phyloP scores from a whole-genome alignment of 2,888 invertebrate species.

The Metallyticus violacea region DNA sequence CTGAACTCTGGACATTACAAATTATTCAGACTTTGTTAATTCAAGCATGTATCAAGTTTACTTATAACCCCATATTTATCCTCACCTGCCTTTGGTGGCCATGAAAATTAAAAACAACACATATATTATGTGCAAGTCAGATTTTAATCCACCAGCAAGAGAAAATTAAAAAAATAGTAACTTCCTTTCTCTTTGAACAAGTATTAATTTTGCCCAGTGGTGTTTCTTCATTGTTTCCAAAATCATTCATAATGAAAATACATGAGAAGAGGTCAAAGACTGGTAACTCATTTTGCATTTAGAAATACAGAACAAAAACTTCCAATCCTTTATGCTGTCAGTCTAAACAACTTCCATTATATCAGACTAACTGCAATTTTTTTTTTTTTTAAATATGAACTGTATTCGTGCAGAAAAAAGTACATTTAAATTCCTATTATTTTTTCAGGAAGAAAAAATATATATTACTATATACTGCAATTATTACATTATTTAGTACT shows the following conservation, averaged over 20 bases:
- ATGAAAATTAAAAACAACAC: too few relatives aligned
- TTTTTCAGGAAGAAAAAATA: background rate
- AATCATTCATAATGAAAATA: background rate
- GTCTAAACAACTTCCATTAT: background rate
- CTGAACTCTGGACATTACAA: too few relatives aligned
- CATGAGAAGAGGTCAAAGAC: too few relatives aligned
- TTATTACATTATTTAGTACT: background rate
- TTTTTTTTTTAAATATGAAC: background rate
- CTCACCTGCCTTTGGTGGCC: background rate
- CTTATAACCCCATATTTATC: too few relatives aligned
- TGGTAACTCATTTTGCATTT: too few relatives aligned
- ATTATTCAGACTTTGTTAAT: too few relatives aligned
- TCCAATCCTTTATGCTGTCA: background rate
- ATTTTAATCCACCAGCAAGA: background rate
- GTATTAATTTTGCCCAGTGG: background rate
- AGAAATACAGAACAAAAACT: background rate
- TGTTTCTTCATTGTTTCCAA: background rate
- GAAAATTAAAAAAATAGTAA: background rate
- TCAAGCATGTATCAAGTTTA: too few relatives aligned
- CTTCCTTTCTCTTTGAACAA: background rate
- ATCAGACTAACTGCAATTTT: background rate
- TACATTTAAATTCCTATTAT: background rate
- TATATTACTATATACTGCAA: slow-evolving; percentile 1
- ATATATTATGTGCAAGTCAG: background rate
- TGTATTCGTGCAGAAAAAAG: background rate